Evolutionary conservation across 2,888 invertebrate genomes (phyloP).

Genomic region (Xylophagus ater): DNA sequence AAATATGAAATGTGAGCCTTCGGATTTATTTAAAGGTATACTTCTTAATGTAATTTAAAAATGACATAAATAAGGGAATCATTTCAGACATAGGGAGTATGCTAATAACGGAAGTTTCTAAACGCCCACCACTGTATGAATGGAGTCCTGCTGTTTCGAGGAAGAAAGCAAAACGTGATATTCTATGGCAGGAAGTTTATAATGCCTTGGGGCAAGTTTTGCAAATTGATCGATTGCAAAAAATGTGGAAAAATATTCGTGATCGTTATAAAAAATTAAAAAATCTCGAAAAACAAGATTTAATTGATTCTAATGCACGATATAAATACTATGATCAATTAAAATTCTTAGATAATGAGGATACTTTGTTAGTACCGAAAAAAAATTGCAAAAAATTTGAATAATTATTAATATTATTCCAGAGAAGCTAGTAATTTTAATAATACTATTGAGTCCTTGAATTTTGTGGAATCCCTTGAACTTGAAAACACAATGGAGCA

Average conservation of each 20-base stretch:
- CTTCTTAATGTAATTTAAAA: background rate
- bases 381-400: background rate
- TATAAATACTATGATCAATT: slow-evolving; percentile 19
- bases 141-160: slow-evolving; percentile 3
- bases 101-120: slow-evolving; percentile 17
- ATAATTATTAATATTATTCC: background rate
- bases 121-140: slow-evolving; percentile 17
- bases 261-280: slow-evolving; percentile 19
- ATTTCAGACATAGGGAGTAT: slow-evolving; percentile 17
- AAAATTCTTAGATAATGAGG: slow-evolving; percentile 13
- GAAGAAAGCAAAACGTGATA: slow-evolving; percentile 7
- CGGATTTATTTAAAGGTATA: no score
- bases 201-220: slow-evolving; percentile 15
- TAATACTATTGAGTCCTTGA: background rate
- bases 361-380: slow-evolving; percentile 8
- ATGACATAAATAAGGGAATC: background rate
- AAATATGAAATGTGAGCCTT: no score
- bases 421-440: background rate
- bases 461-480: background rate
- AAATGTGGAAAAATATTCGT: slow-evolving; percentile 19
- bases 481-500: background rate
- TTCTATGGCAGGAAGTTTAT: slow-evolving; percentile 17
- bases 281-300: slow-evolving; percentile 10
- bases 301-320: slow-evolving; percentile 4
- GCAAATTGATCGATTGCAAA: slow-evolving; percentile 17